These are phyloP conservation scores for Brachyistius frenatus DNA, from an alignment of 2,113 vertebrate species.

Conservation along the genomic window DNA sequence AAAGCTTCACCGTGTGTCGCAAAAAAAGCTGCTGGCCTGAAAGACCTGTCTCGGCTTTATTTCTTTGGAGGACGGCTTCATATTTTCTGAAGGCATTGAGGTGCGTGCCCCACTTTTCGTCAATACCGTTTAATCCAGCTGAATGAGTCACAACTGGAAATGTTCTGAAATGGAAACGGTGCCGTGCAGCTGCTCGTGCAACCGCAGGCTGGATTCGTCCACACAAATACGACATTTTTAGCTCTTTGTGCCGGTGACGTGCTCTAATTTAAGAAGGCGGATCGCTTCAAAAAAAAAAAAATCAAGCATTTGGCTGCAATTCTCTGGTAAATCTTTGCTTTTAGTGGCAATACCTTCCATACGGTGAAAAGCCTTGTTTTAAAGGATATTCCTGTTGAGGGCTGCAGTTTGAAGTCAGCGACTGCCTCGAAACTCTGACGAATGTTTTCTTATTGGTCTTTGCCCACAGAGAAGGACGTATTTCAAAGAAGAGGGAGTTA, in stretches of 20 bases:
- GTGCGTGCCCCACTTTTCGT: constrained; percentile 26
- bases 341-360: constrained; percentile 53
- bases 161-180: constrained; percentile 62
- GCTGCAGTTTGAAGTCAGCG: constrained; percentile 69
- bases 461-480: constrained; percentile 66
- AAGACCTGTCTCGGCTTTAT: too few species aligned
- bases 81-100: constrained; percentile 15
- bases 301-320: constrained; percentile 42
- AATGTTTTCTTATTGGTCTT: constrained; percentile 76
- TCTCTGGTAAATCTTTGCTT: constrained; percentile 29
- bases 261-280: neutral
- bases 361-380: constrained; percentile 47
- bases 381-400: constrained; percentile 50
- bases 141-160: constrained; percentile 67
- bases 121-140: constrained; percentile 41
- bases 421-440: constrained; percentile 25
- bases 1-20: too few species aligned
- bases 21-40: too few species aligned
- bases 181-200: neutral
- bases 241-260: constrained; percentile 24
- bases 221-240: constrained; percentile 48
- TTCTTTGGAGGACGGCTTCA: too few species aligned
- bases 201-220: constrained; percentile 42
- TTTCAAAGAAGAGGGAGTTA: constrained; percentile 65
- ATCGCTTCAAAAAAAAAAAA: neutral